Evolutionary conservation across 2,797 vertebrate genomes (phyloP).

Genomic region (Pantherophis alleghaniensis): DNA sequence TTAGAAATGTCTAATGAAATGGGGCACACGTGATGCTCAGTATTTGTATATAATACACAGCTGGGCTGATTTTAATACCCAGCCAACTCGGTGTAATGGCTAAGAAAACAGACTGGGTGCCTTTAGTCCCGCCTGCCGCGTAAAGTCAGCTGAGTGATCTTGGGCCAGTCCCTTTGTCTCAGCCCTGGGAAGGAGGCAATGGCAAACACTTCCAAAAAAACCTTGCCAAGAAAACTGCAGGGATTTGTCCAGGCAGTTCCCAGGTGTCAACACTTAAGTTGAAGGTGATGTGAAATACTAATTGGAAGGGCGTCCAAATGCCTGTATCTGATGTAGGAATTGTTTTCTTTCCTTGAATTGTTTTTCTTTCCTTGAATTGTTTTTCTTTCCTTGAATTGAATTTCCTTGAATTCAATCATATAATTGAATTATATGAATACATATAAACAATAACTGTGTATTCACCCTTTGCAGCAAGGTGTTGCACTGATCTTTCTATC

Average conservation of each 20-base stretch:
- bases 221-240: neutral
- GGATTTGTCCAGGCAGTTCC: neutral
- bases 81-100: neutral
- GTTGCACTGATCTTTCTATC: neutral
- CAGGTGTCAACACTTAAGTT: neutral
- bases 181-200: neutral
- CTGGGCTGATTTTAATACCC: neutral
- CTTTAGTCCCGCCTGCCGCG: neutral
- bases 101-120: neutral
- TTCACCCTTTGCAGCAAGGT: neutral
- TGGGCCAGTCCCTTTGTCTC: neutral
- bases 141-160: neutral
- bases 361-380: no score
- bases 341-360: neutral
- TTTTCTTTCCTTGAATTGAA: no score
- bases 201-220: neutral
- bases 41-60: neutral
- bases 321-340: neutral
- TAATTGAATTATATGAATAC: neutral
- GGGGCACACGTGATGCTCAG: neutral
- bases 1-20: neutral
- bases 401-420: no score
- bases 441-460: neutral
- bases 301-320: neutral
- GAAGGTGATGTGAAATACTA: neutral